phyloP scores from a whole-genome alignment of 2,113 vertebrate species.

The Collichthys lucidus region DNA sequence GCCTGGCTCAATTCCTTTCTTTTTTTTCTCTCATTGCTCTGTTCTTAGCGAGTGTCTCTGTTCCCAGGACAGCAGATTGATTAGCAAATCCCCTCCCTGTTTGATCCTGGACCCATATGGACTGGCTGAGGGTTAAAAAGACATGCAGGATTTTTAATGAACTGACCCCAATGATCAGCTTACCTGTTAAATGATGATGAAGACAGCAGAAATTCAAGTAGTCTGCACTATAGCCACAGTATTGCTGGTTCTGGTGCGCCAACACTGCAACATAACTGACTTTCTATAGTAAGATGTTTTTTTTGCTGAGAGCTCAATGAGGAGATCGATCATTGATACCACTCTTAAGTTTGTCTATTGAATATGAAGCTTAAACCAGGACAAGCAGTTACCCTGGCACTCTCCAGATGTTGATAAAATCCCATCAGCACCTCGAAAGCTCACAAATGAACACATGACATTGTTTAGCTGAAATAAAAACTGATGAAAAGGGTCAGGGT shows the following conservation, averaged over 20 bases:
- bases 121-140: constrained; percentile 33
- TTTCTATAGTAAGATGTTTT: background rate
- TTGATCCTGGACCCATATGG: constrained; percentile 18
- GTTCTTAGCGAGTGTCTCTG: constrained; percentile 46
- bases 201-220: background rate
- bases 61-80: constrained; percentile 40
- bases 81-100: constrained; percentile 17
- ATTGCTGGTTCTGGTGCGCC: background rate
- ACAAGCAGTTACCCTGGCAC: too few species aligned
- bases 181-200: constrained; percentile 5
- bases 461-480: background rate
- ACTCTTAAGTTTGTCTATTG: too few species aligned
- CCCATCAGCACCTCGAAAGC: background rate
- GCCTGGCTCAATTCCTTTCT: constrained; percentile 67
- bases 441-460: background rate
- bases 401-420: background rate
- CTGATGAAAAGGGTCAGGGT: background rate
- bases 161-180: background rate
- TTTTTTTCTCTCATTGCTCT: constrained; percentile 32
- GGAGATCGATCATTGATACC: too few species aligned
- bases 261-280: background rate
- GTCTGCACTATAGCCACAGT: background rate
- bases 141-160: constrained; percentile 18
- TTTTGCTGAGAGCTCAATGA: too few species aligned
- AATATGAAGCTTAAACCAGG: too few species aligned